Evolutionary conservation across 2,888 invertebrate genomes (phyloP), one percentile per base, ranked within the genome.

Genomic region (Scaptomyza parva): DNA sequence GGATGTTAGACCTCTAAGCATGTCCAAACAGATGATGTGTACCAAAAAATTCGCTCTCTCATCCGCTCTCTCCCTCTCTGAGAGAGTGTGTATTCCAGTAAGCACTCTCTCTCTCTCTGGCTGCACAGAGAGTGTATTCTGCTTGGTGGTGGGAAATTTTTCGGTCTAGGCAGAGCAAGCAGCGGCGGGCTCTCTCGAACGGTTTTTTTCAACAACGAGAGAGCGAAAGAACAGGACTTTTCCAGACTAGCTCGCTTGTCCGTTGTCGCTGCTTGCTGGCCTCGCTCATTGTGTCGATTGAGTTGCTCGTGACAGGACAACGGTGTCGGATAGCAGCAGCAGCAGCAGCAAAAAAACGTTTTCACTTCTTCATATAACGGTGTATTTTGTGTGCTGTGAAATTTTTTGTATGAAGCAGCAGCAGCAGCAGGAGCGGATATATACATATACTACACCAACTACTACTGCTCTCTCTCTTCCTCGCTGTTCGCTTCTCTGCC

Each of bases 251-350:
- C 28, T 9, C 24, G n/a, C n/a, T n/a, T 30, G 30, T 18, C 47
- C 30, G 28, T 18, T 6, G 24, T 1, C 28, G 8, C 12, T 24
- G 30, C 12, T 12, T 54, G 74, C 83, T 68, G 59, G 58, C 57
- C 37, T 17, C 59, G 68, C 88, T 86, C 88, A 91, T 91, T 91
- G 91, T 90, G 88, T 91, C 91, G 90, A 86, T 89, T 90, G 91
- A 90, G 91, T 88, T 91, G 90, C 89, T 91, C 79, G 91, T 86
- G 91, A 83, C 89, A 91, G 91, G 91, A 90, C 91, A 90, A 88
- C 87, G 74, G 74, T 69, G 75, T 68, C 84, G 88, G 69, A 76
- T 67, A 68, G 76, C 28, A 28, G 44, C 44, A 24, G 20, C 20
- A 41, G n/a, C 12, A 28, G 41, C n/a, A n/a, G n/a, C n/a, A n/a